Evolutionary conservation across 2,888 invertebrate genomes (phyloP), one percentile per base, ranked within the genome.

Genomic region (Synanthedon andrenaeformis): DNA sequence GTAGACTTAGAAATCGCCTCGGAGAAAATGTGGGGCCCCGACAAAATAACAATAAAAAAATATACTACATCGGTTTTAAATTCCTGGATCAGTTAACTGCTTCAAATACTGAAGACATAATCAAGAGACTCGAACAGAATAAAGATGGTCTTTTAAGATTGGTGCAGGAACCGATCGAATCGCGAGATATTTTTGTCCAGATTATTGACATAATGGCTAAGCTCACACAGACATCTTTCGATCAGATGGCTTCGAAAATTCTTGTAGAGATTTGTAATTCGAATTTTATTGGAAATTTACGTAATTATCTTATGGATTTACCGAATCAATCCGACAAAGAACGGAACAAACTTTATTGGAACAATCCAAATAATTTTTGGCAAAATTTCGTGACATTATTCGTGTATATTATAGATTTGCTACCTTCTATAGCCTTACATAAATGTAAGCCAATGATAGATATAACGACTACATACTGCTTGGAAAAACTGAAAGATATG

Each of bases 131-230:
- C 1, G 71, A 72, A 17, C 61, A 69, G 51, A 75, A 71, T 53
- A 76, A 66, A 60, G 62, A 64, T 5, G 69, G 67, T 3, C 82
- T 89, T 56, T 59, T 69, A 13, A 66, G 74, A n/a, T 56, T 85
- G 12, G 51, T 84, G 48, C 60, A 76, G 41, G 64, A 67, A 12
- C 67, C 70, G 1, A 69, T 74, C 8, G 55, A 69, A 13, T 69
- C 62, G 54, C 61, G 59, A 3, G 88, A 89, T 62, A 57, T 76
- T 19, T 74, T 72, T 57, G 68, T 79, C 13, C 59, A 89, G 12
- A 62, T 87, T 12, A 59, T 88, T n/a, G 63, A 73, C 66, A 67
- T 88, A 54, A 59, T 88, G 54, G 67, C 76, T 3, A 86, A 82
- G 70, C 63, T 81, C 3, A 75, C 77, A 52, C 63, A 65, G 49